phyloP scores from a whole-genome alignment of 2,113 vertebrate species.

The Melanocharis versteri region DNA sequence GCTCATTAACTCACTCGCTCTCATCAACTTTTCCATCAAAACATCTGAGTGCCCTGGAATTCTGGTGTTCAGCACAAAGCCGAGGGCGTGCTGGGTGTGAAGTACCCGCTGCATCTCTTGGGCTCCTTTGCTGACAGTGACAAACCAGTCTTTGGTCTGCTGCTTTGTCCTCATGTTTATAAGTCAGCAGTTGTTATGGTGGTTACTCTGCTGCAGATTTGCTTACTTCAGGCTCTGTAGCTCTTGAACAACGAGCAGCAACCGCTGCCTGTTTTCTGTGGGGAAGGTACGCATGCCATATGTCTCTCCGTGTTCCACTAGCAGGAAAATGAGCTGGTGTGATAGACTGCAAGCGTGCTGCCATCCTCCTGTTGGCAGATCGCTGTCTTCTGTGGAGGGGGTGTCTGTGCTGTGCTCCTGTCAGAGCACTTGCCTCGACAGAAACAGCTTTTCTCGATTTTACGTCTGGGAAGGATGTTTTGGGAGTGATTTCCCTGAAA shows the following conservation, averaged over 20 bases:
- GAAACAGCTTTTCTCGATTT: neutral
- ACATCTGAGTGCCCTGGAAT: neutral
- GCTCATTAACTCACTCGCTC: neutral
- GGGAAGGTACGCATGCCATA: neutral
- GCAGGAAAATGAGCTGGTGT: neutral
- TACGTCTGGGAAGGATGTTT: neutral
- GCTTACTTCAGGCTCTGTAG: neutral
- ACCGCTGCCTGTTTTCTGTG: neutral
- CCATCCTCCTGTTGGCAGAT: neutral
- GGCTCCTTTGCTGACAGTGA: neutral
- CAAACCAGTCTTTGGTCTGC: neutral
- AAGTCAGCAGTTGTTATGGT: neutral
- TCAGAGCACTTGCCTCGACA: neutral
- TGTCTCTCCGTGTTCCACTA: neutral
- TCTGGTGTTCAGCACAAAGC: neutral
- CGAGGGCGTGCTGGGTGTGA: neutral
- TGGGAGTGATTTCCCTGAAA: neutral
- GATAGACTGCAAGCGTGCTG: accelerated
- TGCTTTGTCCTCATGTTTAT: neutral
- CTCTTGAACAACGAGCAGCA: neutral
- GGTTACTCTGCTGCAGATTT: neutral
- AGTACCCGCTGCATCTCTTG: neutral
- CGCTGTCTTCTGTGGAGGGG: neutral
- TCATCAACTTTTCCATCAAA: neutral
- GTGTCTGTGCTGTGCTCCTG: neutral